Conservation (phyloP, 2,888 invertebrate genomes). For the Orthosia incerta region DNA sequence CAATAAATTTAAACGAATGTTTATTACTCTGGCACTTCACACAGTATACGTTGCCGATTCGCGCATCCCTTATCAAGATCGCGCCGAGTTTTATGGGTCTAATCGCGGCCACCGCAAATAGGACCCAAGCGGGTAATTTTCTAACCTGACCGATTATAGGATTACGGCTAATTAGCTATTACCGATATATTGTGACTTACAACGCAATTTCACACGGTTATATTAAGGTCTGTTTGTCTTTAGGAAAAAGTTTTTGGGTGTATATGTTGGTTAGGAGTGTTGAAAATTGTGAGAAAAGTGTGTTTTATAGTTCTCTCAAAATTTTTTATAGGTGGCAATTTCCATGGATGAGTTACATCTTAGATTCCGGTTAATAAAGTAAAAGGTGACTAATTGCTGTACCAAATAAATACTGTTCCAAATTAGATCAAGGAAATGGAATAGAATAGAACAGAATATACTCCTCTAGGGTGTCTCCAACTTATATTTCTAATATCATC, state of each 20-base stretch:
- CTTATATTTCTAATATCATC: too few species aligned
- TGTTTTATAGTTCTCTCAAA: too few species aligned
- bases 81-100: conserved; percentile 88
- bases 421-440: too few species aligned
- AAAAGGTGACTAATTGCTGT: too few species aligned
- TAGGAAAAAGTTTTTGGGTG: conserved; percentile 28
- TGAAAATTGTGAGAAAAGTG: not conserved
- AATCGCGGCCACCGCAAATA: conserved; percentile 88
- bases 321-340: too few species aligned
- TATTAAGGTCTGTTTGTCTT: conserved; percentile 58
- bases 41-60: conserved; percentile 78
- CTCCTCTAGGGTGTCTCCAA: too few species aligned
- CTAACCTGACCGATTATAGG: conserved; percentile 90
- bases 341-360: too few species aligned
- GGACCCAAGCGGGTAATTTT: conserved; percentile 88
- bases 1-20: conserved; percentile 70
- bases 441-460: too few species aligned
- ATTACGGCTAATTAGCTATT: conserved; percentile 90
- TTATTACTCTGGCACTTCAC: conserved; percentile 62
- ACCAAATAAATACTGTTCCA: too few species aligned
- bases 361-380: too few species aligned
- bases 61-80: conserved; percentile 89
- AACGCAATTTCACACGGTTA: conserved; percentile 74
- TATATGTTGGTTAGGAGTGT: not conserved
- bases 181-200: conserved; percentile 83